These are phyloP conservation scores for Ancistrus triradiatus DNA, from an alignment of 2,113 vertebrate species.

Conservation along the genomic window DNA sequence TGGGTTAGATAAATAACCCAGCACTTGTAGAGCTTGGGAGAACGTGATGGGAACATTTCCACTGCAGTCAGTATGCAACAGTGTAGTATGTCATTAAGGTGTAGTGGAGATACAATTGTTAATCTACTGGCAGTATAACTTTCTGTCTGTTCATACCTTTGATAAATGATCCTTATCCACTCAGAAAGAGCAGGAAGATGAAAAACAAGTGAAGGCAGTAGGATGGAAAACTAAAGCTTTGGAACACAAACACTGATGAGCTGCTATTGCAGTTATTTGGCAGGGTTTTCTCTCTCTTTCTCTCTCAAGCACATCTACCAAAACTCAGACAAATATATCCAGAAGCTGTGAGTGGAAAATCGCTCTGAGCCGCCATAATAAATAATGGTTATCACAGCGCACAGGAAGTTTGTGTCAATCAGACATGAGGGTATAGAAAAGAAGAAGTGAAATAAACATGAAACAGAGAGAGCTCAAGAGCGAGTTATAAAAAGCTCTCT, in stretches of 20 bases:
- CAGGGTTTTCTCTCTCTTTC: slow-evolving; percentile 67
- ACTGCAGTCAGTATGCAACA: too few species aligned
- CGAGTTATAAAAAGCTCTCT: slow-evolving; percentile 75
- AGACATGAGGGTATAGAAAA: slow-evolving; percentile 56
- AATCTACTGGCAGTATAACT: too few species aligned
- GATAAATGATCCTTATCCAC: too few species aligned
- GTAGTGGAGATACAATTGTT: too few species aligned
- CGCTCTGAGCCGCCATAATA: slow-evolving; percentile 66
- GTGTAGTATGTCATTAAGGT: too few species aligned
- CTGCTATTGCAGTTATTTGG: slow-evolving; percentile 49
- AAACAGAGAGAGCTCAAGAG: slow-evolving; percentile 68
- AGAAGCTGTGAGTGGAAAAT: slow-evolving; percentile 68
- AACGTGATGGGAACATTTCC: too few species aligned
- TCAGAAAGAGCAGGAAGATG: too few species aligned
- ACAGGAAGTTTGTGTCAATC: slow-evolving; percentile 70
- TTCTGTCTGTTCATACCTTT: too few species aligned
- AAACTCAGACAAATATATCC: slow-evolving; percentile 77
- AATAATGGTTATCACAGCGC: slow-evolving; percentile 70
- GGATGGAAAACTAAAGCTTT: slow-evolving; percentile 53
- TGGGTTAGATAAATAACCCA: too few species aligned
- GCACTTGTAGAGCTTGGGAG: too few species aligned
- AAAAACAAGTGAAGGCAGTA: slow-evolving; percentile 20
- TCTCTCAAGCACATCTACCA: slow-evolving; percentile 65
- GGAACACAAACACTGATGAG: slow-evolving; percentile 68
- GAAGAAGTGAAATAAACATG: slow-evolving; percentile 71